These are phyloP conservation scores for Enteromius thamalakanensis DNA, from an alignment of 2,797 vertebrate genomes.

Conservation along the genomic window DNA sequence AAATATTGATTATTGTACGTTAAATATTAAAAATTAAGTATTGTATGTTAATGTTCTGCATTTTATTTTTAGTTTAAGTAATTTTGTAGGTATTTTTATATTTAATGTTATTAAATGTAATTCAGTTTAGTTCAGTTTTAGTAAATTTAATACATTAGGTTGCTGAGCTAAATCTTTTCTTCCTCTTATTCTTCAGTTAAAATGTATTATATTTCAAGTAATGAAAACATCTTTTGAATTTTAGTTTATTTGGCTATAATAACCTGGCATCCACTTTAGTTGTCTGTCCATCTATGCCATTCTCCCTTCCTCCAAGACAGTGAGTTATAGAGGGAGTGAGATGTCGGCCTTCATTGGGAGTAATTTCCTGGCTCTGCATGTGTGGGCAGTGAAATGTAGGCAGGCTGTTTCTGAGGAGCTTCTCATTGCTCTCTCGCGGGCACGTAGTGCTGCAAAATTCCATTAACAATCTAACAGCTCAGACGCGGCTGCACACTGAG, in stretches of 20 bases:
- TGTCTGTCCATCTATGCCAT: not conserved
- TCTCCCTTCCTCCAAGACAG: not conserved
- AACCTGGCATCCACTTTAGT: not conserved
- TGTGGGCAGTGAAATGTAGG: slow-evolving; percentile 41
- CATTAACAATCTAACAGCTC: slow-evolving; percentile 53
- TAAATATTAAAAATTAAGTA: too few species aligned
- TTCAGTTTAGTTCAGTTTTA: not conserved
- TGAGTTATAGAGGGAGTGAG: not conserved
- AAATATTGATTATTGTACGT: not conserved
- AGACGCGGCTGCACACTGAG: slow-evolving; percentile 13
- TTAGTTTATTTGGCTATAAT: not conserved
- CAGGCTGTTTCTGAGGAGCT: slow-evolving; percentile 36
- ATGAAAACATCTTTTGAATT: not conserved
- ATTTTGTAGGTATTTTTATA: not conserved
- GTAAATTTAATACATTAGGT: too few species aligned
- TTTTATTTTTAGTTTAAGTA: not conserved
- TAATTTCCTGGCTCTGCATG: slow-evolving; percentile 39
- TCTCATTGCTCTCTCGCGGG: slow-evolving; percentile 45
- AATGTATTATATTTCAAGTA: not conserved
- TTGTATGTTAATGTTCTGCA: not conserved
- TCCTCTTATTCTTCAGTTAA: too few species aligned
- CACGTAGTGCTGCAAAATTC: slow-evolving; percentile 49
- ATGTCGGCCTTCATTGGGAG: slow-evolving; percentile 20
- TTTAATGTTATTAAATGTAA: not conserved
- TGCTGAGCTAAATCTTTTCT: too few species aligned